phyloP scores from a whole-genome alignment of 2,888 invertebrate species.

The Drosophila leonis region DNA sequence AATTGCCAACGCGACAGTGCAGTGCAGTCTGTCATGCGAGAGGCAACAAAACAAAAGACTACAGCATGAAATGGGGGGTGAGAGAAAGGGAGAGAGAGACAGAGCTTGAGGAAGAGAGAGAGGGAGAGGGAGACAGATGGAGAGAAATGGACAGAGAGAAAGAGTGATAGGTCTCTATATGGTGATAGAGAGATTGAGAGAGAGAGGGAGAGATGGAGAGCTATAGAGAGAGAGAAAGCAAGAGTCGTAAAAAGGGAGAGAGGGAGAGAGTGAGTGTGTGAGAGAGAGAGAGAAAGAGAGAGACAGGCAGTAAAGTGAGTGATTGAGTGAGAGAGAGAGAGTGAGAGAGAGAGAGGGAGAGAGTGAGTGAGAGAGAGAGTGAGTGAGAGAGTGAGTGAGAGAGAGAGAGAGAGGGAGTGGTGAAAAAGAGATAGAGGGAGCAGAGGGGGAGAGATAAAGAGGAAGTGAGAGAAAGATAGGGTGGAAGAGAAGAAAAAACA shows the following conservation, averaged over 20 bases:
- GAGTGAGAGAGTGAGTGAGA: neutral
- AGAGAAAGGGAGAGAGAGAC: neutral
- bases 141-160: neutral
- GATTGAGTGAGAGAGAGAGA: neutral
- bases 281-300: no score
- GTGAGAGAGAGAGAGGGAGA: no score
- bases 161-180: no score
- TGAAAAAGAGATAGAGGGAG: neutral
- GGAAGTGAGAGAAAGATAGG: no score
- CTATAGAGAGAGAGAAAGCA: neutral
- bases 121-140: neutral
- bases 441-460: neutral
- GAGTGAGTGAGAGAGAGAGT: no score
- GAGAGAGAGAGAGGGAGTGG: neutral
- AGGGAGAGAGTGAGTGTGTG: no score
- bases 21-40: constrained; percentile 81
- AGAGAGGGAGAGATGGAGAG: neutral
- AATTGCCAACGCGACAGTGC: constrained; percentile 76
- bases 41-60: neutral
- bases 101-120: neutral
- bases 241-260: no score
- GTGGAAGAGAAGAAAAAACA: no score
- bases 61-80: neutral
- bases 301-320: no score
- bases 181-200: neutral